Conservation (phyloP, 2,888 invertebrate genomes). For the Galerucella nymphaeae region DNA sequence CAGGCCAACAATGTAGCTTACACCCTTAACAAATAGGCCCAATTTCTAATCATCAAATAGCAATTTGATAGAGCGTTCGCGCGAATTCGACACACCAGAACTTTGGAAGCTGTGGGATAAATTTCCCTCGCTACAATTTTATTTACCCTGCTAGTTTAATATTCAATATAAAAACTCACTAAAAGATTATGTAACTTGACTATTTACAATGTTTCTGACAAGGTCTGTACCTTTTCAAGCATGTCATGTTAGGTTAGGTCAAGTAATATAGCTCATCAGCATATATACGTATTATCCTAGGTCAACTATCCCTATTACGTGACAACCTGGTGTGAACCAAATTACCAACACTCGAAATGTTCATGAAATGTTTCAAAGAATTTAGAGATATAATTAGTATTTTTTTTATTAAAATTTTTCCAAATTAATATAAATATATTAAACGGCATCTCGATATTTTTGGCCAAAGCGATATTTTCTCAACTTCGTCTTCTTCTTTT, state of each 20-base stretch:
- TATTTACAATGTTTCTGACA: no score
- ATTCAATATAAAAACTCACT: not conserved
- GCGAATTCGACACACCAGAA: constrained; percentile 43
- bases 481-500: not conserved
- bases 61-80: constrained; percentile 40
- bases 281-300: no score
- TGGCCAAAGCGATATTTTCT: not conserved
- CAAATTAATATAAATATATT: not conserved
- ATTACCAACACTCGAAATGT: no score
- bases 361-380: not conserved
- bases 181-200: no score
- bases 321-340: no score
- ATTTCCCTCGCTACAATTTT: constrained; percentile 1
- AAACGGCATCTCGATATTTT: not conserved
- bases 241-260: no score
- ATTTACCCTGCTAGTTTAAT: not conserved
- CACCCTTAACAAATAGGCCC: constrained; percentile 38
- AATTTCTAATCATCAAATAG: constrained; percentile 47
- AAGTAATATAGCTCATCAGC: no score
- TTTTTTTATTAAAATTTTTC: not conserved
- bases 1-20: constrained; percentile 31
- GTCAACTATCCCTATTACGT: no score
- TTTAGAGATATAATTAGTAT: not conserved
- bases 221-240: no score
- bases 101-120: constrained; percentile 21